phyloP scores from a whole-genome alignment of 1,140 invertebrate species.

The Drosophila pectinifera region DNA sequence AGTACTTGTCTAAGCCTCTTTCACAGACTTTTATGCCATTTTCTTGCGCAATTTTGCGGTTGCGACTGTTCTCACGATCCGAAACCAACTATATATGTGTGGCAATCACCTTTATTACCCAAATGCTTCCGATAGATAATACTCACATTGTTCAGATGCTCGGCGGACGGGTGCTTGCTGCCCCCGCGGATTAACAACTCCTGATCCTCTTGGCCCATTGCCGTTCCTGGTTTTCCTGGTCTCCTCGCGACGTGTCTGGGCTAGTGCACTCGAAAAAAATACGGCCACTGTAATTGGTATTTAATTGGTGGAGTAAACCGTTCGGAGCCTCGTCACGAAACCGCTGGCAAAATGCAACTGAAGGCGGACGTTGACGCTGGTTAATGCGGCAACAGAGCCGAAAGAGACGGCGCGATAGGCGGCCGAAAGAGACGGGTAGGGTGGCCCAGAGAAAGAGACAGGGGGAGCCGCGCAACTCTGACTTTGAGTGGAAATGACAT shows the following conservation, averaged over 20 bases:
- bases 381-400: constrained; percentile 27
- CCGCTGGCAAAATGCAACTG: constrained; percentile 79
- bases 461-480: constrained; percentile 1
- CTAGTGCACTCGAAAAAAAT: constrained; percentile 24
- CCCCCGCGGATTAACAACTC: constrained; percentile 72
- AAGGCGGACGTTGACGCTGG: constrained; percentile 51
- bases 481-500: constrained; percentile 36
- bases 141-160: constrained; percentile 77
- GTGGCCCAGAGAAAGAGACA: neutral
- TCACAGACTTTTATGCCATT: neutral
- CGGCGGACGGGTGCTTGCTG: constrained; percentile 74
- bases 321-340: constrained; percentile 64
- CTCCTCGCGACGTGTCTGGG: neutral
- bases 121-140: neutral
- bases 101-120: constrained; percentile 25
- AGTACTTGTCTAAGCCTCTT: neutral
- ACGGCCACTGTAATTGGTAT: neutral
- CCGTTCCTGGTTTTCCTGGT: neutral
- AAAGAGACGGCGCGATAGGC: constrained; percentile 2
- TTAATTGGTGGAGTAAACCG: constrained; percentile 22
- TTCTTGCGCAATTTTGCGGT: constrained; percentile 43
- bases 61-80: constrained; percentile 60
- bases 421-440: constrained; percentile 19
- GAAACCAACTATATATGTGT: constrained; percentile 9
- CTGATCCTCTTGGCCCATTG: constrained; percentile 83